phyloP scores from a whole-genome alignment of 2,113 vertebrate species.

The Heterocephalus glaber region DNA sequence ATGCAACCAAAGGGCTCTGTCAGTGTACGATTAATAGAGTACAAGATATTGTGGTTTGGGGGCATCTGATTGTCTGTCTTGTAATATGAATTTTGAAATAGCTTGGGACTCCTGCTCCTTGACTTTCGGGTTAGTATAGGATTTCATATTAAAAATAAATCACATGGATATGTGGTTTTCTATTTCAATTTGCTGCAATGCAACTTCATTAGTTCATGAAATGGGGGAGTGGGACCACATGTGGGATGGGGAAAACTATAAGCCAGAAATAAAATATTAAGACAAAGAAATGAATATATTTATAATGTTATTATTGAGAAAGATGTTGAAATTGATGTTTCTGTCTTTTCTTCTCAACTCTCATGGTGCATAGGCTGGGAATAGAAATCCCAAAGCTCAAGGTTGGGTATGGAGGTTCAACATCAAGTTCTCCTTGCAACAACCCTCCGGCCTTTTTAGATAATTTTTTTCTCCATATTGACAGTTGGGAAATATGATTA shows the following conservation, averaged over 20 bases:
- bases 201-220: slow-evolving; percentile 77
- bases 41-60: slow-evolving; percentile 83
- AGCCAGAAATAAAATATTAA: slow-evolving; percentile 84
- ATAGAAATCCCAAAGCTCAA: slow-evolving; percentile 48
- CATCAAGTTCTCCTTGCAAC: slow-evolving; percentile 38
- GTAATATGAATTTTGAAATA: slow-evolving; percentile 85
- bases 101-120: slow-evolving; percentile 81
- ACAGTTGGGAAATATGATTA: slow-evolving; percentile 63
- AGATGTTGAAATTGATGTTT: slow-evolving; percentile 66
- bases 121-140: slow-evolving; percentile 81
- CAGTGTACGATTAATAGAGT: slow-evolving; percentile 84
- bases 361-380: neutral
- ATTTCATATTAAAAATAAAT: slow-evolving; percentile 85
- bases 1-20: slow-evolving; percentile 83
- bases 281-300: slow-evolving; percentile 80
- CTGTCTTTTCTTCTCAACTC: slow-evolving; percentile 62
- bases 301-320: slow-evolving; percentile 83
- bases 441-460: slow-evolving; percentile 51
- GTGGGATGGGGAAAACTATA: slow-evolving; percentile 77
- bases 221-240: slow-evolving; percentile 31
- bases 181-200: slow-evolving; percentile 82
- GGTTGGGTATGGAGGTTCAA: slow-evolving; percentile 48
- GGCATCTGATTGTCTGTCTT: slow-evolving; percentile 84
- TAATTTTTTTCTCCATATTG: slow-evolving; percentile 60
- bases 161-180: slow-evolving; percentile 80